Conservation (phyloP, 2,797 vertebrate species). For the Acrossocheilus wenchowensis region DNA sequence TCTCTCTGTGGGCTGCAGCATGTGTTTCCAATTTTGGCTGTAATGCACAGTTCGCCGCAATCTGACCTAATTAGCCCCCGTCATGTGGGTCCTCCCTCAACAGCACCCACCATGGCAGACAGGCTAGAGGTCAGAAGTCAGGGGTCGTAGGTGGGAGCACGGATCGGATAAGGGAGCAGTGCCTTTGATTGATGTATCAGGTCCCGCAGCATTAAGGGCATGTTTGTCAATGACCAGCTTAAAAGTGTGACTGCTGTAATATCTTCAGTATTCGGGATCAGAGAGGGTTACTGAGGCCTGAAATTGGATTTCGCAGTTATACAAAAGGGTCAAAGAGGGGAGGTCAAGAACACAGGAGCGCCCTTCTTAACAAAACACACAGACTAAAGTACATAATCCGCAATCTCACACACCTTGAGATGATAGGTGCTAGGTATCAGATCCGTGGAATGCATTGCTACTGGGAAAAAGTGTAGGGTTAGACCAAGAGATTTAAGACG, state of each 20-base stretch:
- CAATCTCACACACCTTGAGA: background rate
- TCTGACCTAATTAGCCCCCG: constrained; percentile 76
- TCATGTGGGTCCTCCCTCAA: constrained; percentile 72
- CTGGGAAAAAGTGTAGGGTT: constrained; percentile 51
- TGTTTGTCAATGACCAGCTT: constrained; percentile 20
- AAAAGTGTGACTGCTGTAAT: constrained; percentile 45
- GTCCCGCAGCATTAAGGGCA: constrained; percentile 2
- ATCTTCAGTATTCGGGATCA: constrained; percentile 54
- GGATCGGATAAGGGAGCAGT: constrained; percentile 7
- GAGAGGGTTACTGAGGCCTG: constrained; percentile 64
- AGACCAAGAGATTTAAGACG: constrained; percentile 57
- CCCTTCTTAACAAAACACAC: constrained; percentile 54
- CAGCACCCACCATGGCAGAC: constrained; percentile 64
- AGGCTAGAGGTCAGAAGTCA: constrained; percentile 74
- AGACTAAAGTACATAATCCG: background rate
- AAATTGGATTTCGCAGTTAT: constrained; percentile 70
- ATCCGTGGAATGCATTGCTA: constrained; percentile 71
- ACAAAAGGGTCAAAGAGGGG: constrained; percentile 65
- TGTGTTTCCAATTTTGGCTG: constrained; percentile 78
- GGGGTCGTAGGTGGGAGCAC: constrained; percentile 43
- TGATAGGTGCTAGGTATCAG: constrained; percentile 32
- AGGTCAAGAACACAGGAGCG: constrained; percentile 61
- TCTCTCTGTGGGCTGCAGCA: constrained; percentile 40
- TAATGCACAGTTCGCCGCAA: constrained; percentile 71
- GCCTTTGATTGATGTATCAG: constrained; percentile 49